Conservation (phyloP, 2,113 vertebrate species). For the Pogona vitticeps region DNA sequence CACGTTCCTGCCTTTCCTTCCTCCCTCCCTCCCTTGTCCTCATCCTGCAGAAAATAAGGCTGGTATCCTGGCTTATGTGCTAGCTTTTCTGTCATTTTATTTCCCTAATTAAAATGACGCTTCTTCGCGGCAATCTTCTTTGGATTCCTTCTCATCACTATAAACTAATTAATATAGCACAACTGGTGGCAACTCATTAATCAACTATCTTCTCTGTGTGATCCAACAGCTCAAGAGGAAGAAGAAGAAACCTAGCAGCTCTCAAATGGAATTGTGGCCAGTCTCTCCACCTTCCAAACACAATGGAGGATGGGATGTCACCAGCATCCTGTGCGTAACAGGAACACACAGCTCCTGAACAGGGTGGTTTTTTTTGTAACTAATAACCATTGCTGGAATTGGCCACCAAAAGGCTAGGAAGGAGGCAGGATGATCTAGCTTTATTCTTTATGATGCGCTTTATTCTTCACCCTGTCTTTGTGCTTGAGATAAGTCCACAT, state of each 20-base stretch:
- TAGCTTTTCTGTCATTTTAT: conserved; percentile 68
- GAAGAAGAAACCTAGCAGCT: background rate
- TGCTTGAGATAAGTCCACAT: background rate
- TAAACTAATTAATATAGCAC: conserved; percentile 78
- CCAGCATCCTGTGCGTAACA: background rate
- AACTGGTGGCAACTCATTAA: conserved; percentile 65
- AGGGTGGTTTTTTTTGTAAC: background rate
- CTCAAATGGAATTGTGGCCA: background rate
- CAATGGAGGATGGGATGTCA: background rate
- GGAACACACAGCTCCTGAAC: background rate
- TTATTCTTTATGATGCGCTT: background rate
- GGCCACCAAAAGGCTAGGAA: background rate
- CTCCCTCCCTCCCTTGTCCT: conserved; percentile 25
- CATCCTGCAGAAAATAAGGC: conserved; percentile 45
- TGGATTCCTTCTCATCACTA: conserved; percentile 70
- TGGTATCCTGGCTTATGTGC: conserved; percentile 53
- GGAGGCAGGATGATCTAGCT: background rate
- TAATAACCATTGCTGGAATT: background rate
- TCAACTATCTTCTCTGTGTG: conserved; percentile 61
- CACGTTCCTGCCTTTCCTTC: background rate
- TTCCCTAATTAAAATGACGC: conserved; percentile 81
- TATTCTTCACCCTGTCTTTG: background rate
- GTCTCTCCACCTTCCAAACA: background rate
- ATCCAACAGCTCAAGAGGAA: conserved; percentile 15
- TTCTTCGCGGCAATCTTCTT: conserved; percentile 75